Conservation (phyloP, 2,888 invertebrate species). For the Phrixothrix hirtus region DNA sequence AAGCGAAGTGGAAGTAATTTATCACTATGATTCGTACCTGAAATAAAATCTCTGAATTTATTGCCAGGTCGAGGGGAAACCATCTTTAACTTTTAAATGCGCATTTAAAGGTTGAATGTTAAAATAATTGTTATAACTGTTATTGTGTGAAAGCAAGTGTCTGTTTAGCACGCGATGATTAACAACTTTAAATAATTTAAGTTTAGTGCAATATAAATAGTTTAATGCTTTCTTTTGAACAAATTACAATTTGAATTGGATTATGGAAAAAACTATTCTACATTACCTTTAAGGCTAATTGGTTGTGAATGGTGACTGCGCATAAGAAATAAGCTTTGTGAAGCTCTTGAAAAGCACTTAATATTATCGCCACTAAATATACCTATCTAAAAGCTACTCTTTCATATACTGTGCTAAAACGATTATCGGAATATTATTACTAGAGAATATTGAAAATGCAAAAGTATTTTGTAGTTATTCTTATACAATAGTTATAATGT, state of each 20-base stretch:
- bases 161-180: conserved; percentile 20
- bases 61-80: conserved; percentile 11
- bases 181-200: conserved; percentile 5
- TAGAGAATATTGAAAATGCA: not conserved
- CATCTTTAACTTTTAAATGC: conserved; percentile 22
- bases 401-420: conserved; percentile 9
- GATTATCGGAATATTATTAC: conserved; percentile 8
- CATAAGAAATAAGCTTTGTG: conserved; percentile 24
- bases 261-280: not conserved
- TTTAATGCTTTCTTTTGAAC: not conserved
- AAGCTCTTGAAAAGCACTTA: conserved; percentile 30
- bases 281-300: conserved; percentile 20
- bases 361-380: conserved; percentile 28
- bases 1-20: no score
- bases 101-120: conserved; percentile 19
- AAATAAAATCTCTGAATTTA: conserved; percentile 7
- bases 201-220: not conserved
- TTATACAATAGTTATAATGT: not conserved
- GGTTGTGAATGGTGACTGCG: conserved; percentile 13
- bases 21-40: no score
- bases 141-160: conserved; percentile 24
- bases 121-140: conserved; percentile 27
- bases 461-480: not conserved
- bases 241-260: not conserved
- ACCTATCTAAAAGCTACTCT: conserved; percentile 7